A percentile compares a stretch with the other conserved stretches of the same genome.
Evolutionary conservation across 2,797 vertebrate species (phyloP).

Genomic region (Rhabdophis nuchalis): DNA sequence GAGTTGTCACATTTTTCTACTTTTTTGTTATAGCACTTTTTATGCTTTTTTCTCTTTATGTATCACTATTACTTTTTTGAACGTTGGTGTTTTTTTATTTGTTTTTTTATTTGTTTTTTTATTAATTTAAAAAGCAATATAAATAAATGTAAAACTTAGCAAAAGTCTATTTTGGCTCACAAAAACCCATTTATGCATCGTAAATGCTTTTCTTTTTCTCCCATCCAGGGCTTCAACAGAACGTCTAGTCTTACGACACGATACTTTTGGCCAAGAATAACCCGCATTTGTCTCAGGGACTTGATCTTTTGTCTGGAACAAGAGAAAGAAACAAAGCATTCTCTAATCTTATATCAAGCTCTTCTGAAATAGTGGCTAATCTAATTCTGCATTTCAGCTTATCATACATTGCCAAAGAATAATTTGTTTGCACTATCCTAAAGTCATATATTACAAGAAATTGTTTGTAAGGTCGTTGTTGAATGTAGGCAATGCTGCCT

Average conservation of each 20-base stretch:
- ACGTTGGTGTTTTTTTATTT: not conserved
- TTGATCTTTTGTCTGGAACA: conserved; percentile 93
- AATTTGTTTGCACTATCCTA: conserved; percentile 52
- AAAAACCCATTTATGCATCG: not conserved
- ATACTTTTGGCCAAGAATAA: conserved; percentile 74
- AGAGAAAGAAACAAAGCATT: conserved; percentile 79
- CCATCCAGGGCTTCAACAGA: conserved; percentile 64
- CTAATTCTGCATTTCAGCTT: conserved; percentile 49
- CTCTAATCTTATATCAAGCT: conserved; percentile 82
- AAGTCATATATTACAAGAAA: conserved; percentile 59
- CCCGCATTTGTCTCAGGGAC: conserved; percentile 85
- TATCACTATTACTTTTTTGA: not conserved
- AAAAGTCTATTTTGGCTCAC: not conserved
- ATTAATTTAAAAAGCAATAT: not conserved
- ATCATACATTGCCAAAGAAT: conserved; percentile 73
- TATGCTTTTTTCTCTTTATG: not conserved
- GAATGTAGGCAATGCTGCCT: conserved; percentile 36
- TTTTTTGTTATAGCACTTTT: not conserved
- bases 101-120: not conserved
- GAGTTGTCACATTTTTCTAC: not conserved
- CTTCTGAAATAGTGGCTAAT: conserved; percentile 74
- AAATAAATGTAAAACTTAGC: not conserved
- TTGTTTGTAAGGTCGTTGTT: conserved; percentile 45
- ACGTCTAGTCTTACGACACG: conserved; percentile 68
- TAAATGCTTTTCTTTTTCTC: not conserved